These are phyloP conservation scores for Pandemis corylana DNA, from an alignment of 2,888 invertebrate genomes.

Conservation along the genomic window DNA sequence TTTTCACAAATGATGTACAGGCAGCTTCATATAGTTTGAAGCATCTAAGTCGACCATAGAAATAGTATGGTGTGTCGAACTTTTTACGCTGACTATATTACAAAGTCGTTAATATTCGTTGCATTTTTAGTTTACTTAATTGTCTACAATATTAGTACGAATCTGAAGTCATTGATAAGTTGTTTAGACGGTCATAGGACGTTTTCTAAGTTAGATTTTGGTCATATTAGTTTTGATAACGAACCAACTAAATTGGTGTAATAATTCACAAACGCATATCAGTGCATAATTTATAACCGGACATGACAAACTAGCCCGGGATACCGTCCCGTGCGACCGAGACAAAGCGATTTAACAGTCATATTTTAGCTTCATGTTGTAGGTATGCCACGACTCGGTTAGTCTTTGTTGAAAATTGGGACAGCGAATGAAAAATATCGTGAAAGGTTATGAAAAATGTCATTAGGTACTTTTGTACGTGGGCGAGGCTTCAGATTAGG, in stretches of 20 bases:
- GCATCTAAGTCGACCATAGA: too few relatives aligned
- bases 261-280: constrained; percentile 24
- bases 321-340: constrained; percentile 36
- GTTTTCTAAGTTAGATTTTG: not conserved
- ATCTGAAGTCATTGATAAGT: too few relatives aligned
- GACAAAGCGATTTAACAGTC: constrained; percentile 48
- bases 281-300: constrained; percentile 36
- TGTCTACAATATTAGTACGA: too few relatives aligned
- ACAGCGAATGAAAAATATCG: constrained; percentile 36
- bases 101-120: not conserved
- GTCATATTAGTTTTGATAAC: not conserved
- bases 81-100: too few relatives aligned
- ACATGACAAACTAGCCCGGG: constrained; percentile 43
- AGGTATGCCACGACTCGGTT: constrained; percentile 41
- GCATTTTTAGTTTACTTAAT: not conserved
- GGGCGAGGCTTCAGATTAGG: constrained; percentile 18
- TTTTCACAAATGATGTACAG: too few relatives aligned
- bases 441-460: constrained; percentile 38
- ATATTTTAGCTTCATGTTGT: constrained; percentile 51
- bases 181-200: not conserved
- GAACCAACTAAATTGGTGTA: constrained; percentile 7
- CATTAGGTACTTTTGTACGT: constrained; percentile 31
- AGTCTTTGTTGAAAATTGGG: constrained; percentile 37
- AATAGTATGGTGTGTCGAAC: too few relatives aligned
- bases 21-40: too few relatives aligned